These are phyloP conservation scores for Strix aluco DNA, from an alignment of 2,113 vertebrate genomes.

Conservation along the genomic window DNA sequence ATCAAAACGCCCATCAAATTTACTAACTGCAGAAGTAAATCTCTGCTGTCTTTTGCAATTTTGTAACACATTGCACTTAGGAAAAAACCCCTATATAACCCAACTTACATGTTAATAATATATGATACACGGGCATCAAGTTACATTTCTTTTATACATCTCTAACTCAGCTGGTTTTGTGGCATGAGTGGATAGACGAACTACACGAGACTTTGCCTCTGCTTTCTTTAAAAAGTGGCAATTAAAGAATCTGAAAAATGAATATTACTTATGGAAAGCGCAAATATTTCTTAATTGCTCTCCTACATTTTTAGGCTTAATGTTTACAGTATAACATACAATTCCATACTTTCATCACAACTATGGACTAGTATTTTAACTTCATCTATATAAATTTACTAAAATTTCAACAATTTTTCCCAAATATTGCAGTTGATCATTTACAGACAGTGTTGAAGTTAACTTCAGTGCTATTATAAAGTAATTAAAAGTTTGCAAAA, in stretches of 20 bases:
- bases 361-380: conserved; percentile 68
- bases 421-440: conserved; percentile 77
- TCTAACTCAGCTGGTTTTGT: conserved; percentile 56
- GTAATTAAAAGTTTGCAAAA: conserved; percentile 78
- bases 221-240: conserved; percentile 42
- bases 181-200: conserved; percentile 41
- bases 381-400: conserved; percentile 68
- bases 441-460: conserved; percentile 86
- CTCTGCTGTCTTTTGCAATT: conserved; percentile 75
- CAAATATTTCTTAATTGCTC: conserved; percentile 59
- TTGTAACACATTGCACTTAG: conserved; percentile 81
- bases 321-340: conserved; percentile 48
- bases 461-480: conserved; percentile 89
- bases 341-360: conserved; percentile 49
- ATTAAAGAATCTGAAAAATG: conserved; percentile 48
- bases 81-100: conserved; percentile 46
- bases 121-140: conserved; percentile 52
- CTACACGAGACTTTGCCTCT: conserved; percentile 21
- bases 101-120: conserved; percentile 70
- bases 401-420: conserved; percentile 74
- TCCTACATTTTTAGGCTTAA: conserved; percentile 54
- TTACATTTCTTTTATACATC: conserved; percentile 48
- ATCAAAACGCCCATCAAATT: conserved; percentile 71
- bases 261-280: conserved; percentile 62
- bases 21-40: conserved; percentile 73